phyloP scores from a whole-genome alignment of 1,140 invertebrate species.

The Heliconius melpomene region DNA sequence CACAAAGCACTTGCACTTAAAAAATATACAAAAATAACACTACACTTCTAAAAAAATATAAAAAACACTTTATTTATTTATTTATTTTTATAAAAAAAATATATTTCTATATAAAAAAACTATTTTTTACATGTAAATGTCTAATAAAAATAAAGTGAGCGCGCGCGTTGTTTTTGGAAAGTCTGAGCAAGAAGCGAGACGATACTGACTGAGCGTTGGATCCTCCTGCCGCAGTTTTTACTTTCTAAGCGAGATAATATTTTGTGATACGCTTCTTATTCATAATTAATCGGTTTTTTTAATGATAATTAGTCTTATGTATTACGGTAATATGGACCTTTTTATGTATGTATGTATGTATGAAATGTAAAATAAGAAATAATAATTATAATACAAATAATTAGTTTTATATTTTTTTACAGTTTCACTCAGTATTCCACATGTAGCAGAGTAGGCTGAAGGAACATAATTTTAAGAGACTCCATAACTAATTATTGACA shows the following conservation, averaged over 20 bases:
- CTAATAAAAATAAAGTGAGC: slow-evolving; percentile 23
- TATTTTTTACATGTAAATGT: slow-evolving; percentile 10
- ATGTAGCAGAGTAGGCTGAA: no score
- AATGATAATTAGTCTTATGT: slow-evolving; percentile 25
- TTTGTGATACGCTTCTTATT: slow-evolving; percentile 36
- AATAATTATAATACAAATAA: background rate
- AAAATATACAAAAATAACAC: slow-evolving; percentile 8
- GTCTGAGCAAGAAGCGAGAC: slow-evolving; percentile 64
- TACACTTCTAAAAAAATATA: slow-evolving; percentile 7
- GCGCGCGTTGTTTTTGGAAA: slow-evolving; percentile 61
- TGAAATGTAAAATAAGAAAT: background rate
- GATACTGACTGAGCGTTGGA: slow-evolving; percentile 51
- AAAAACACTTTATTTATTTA: slow-evolving; percentile 6
- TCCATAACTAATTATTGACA: no score
- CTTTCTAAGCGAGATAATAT: slow-evolving; percentile 56
- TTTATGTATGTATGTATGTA: background rate
- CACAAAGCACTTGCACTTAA: slow-evolving; percentile 15
- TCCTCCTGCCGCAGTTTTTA: slow-evolving; percentile 45
- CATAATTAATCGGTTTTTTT: slow-evolving; percentile 32
- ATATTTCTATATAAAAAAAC: background rate
- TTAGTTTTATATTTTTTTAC: background rate
- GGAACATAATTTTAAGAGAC: no score
- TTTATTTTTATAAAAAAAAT: background rate
- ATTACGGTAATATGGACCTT: slow-evolving; percentile 8
- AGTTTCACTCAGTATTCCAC: no score